Evolutionary conservation across 2,797 vertebrate genomes (phyloP).

Genomic region (Odontamblyopus rebecca): DNA sequence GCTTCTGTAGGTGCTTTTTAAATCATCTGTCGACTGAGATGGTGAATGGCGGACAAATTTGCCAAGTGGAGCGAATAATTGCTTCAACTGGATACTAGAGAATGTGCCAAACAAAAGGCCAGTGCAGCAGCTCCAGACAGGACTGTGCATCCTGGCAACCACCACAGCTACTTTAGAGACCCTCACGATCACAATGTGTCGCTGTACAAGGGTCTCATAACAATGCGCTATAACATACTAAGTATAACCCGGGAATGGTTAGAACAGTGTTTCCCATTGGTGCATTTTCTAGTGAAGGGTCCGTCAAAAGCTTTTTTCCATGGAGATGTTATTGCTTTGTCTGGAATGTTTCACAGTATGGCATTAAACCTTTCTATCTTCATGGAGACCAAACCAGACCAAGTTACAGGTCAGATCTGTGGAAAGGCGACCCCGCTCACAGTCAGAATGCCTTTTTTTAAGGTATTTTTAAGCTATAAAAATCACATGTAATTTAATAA

Average conservation of each 20-base stretch:
- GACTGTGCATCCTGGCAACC: conserved; percentile 31
- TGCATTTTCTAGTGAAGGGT: too few species aligned
- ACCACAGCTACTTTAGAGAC: conserved; percentile 20
- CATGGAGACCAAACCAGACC: too few species aligned
- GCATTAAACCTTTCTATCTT: too few species aligned
- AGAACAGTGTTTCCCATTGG: background rate
- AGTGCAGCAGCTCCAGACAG: conserved; percentile 41
- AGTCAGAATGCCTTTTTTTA: too few species aligned
- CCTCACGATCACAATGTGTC: background rate
- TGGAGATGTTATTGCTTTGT: too few species aligned
- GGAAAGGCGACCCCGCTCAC: too few species aligned
- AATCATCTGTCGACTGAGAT: conserved; percentile 69
- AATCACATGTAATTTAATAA: too few species aligned
- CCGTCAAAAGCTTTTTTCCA: too few species aligned
- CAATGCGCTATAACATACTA: background rate
- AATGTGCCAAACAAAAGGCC: conserved; percentile 67
- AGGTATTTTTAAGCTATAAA: too few species aligned
- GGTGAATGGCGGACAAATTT: conserved; percentile 75
- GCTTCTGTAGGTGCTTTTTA: conserved; percentile 74
- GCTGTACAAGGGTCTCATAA: conserved; percentile 13
- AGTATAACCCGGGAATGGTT: background rate
- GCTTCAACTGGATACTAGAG: conserved; percentile 65
- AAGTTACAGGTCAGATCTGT: too few species aligned
- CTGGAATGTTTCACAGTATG: too few species aligned
- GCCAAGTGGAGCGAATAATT: conserved; percentile 77